Percentiles rank a stretch among this genome's conserved stretches.
Evolutionary conservation across 2,888 invertebrate species (phyloP).

Genomic region (Pyrochroa serraticornis): DNA sequence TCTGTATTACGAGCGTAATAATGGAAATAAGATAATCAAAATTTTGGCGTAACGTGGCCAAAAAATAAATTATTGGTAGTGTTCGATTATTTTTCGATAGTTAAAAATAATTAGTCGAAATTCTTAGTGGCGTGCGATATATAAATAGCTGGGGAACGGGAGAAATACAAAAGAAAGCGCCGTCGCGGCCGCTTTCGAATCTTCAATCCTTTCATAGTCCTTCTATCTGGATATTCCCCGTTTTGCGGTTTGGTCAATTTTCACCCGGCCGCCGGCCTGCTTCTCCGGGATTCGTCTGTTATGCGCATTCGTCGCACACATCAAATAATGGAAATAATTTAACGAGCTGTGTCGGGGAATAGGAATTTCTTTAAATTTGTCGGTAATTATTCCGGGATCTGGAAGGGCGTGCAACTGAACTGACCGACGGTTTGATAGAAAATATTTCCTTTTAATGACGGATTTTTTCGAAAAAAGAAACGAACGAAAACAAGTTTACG

Average conservation of each 20-base stretch:
- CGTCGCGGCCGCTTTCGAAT: no score
- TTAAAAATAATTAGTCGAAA: conserved; percentile 3
- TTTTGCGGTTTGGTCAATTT: conserved; percentile 37
- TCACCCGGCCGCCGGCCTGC: conserved; percentile 15
- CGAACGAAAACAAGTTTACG: conserved; percentile 42
- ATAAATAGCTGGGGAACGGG: neutral
- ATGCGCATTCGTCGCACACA: conserved; percentile 37
- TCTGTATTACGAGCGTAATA: conserved; percentile 61
- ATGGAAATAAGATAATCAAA: conserved; percentile 61
- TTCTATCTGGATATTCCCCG: conserved; percentile 17
- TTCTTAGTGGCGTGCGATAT: neutral
- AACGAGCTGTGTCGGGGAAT: conserved; percentile 11
- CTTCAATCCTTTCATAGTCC: neutral
- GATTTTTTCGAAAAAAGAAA: conserved; percentile 30
- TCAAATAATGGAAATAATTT: conserved; percentile 35
- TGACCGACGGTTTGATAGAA: conserved; percentile 13
- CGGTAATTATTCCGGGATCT: conserved; percentile 3
- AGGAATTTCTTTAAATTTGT: neutral
- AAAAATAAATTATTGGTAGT: no score
- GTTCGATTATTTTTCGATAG: no score
- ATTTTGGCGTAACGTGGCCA: conserved; percentile 56
- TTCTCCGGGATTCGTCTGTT: conserved; percentile 34
- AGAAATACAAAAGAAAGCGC: no score
- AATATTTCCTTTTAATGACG: conserved; percentile 27
- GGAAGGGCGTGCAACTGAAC: neutral